Percentiles rank a stretch among this genome's conserved stretches.
phyloP scores from a whole-genome alignment of 1,140 invertebrate genomes.

The Drosophila triauraria region DNA sequence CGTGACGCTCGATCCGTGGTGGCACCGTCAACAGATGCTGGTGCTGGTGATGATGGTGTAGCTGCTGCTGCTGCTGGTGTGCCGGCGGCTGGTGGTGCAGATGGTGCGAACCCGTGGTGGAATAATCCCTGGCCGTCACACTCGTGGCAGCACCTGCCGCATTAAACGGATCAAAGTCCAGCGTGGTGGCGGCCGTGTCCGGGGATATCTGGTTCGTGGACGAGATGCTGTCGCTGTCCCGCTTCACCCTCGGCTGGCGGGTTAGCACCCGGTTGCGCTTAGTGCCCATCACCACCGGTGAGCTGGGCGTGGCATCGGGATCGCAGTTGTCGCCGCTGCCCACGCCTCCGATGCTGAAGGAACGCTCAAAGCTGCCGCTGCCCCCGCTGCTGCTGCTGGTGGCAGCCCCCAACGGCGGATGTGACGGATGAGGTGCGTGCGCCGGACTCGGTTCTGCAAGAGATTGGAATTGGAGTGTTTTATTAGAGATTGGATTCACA shows the following conservation, averaged over 20 bases:
- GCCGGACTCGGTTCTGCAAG: constrained; percentile 73
- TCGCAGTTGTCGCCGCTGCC: constrained; percentile 44
- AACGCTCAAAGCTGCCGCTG: constrained; percentile 68
- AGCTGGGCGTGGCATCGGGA: constrained; percentile 45
- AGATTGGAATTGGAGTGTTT: not conserved
- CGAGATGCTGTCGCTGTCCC: constrained; percentile 86
- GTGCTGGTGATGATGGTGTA: constrained; percentile 47
- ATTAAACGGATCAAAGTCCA: constrained; percentile 85
- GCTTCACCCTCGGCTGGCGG: constrained; percentile 89
- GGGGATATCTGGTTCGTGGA: constrained; percentile 85
- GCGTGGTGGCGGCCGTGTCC: constrained; percentile 80
- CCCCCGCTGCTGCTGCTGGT: constrained; percentile 63
- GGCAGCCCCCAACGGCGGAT: constrained; percentile 56
- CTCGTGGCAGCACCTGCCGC: constrained; percentile 68
- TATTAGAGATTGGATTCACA: not conserved
- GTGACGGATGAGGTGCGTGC: constrained; percentile 51
- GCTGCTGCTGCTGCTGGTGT: constrained; percentile 41
- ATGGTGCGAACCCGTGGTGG: constrained; percentile 64
- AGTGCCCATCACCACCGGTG: constrained; percentile 85
- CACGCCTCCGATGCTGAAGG: constrained; percentile 48
- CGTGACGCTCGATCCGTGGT: constrained; percentile 87
- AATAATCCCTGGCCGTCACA: constrained; percentile 65
- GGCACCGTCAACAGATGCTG: constrained; percentile 84
- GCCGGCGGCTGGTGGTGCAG: constrained; percentile 46
- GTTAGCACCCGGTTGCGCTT: constrained; percentile 88